A percentile compares a stretch with the other conserved stretches of the same genome.
phyloP scores from a whole-genome alignment of 2,888 invertebrate genomes.

The Diaperis boleti region DNA sequence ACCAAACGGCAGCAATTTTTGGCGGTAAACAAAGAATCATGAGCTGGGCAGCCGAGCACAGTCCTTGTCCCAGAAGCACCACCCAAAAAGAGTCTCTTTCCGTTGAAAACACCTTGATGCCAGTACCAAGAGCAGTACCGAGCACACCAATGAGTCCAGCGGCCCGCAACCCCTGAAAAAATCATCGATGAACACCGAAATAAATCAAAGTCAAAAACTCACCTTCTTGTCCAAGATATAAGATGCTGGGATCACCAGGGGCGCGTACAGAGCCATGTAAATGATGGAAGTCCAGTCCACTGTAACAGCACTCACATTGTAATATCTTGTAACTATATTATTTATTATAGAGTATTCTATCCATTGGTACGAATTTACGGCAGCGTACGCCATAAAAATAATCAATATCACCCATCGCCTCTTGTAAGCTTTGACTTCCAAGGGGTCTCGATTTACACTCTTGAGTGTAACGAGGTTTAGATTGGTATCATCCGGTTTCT shows the following conservation, averaged over 20 bases:
- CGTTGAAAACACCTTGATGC: constrained; percentile 90
- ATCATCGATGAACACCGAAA: background rate
- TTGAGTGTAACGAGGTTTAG: constrained; percentile 15
- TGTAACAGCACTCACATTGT: constrained; percentile 75
- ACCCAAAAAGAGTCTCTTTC: constrained; percentile 85
- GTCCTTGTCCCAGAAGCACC: constrained; percentile 87
- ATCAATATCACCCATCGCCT: constrained; percentile 86
- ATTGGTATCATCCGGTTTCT: constrained; percentile 24
- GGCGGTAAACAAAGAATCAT: constrained; percentile 94
- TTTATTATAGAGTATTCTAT: constrained; percentile 94
- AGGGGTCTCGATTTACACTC: background rate
- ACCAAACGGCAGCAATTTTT: constrained; percentile 94
- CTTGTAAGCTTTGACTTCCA: constrained; percentile 72
- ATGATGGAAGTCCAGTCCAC: constrained; percentile 98
- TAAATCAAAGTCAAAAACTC: background rate
- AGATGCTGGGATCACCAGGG: constrained; percentile 94
- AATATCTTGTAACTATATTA: constrained; percentile 83
- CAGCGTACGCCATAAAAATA: constrained; percentile 88
- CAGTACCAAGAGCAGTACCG: constrained; percentile 88
- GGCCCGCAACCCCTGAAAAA: constrained; percentile 78
- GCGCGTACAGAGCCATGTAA: constrained; percentile 95
- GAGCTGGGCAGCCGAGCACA: constrained; percentile 88
- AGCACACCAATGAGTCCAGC: constrained; percentile 84
- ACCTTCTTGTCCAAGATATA: constrained; percentile 94
- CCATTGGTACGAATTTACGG: constrained; percentile 95